These are phyloP conservation scores for Pocillopora meandrina DNA, from an alignment of 92 coral and sea anemone genomes.

Conservation along the genomic window DNA sequence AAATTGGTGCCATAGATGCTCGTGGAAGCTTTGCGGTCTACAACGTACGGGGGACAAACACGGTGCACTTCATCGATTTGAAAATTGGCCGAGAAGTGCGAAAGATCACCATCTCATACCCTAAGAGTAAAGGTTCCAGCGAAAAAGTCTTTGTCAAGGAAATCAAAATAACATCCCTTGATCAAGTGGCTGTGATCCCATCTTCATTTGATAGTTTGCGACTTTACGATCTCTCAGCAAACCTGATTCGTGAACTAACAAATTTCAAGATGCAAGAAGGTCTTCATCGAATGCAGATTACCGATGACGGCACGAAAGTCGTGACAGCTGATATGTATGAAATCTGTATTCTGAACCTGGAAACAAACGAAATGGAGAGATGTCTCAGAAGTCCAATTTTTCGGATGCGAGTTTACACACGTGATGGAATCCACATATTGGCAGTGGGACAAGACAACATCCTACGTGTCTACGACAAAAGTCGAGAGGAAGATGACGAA, in stretches of 20 bases:
- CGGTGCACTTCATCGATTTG: constrained; percentile 74
- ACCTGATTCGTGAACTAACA: constrained; percentile 73
- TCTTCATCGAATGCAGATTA: constrained; percentile 73
- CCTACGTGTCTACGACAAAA: constrained; percentile 85
- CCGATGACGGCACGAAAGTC: constrained; percentile 85
- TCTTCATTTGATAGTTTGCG: constrained; percentile 70
- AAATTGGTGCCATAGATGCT: constrained; percentile 80
- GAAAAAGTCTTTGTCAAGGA: constrained; percentile 56
- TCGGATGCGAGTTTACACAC: constrained; percentile 69
- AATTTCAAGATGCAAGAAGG: constrained; percentile 79
- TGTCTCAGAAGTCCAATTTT: constrained; percentile 77
- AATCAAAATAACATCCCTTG: constrained; percentile 64
- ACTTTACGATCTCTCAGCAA: constrained; percentile 78
- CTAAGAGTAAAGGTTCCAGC: constrained; percentile 39
- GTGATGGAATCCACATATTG: constrained; percentile 74
- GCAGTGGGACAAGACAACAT: constrained; percentile 76
- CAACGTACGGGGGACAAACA: constrained; percentile 62
- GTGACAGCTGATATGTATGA: constrained; percentile 80
- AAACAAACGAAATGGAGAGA: constrained; percentile 73
- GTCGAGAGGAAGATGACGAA: constrained; percentile 89
- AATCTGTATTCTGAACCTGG: constrained; percentile 74
- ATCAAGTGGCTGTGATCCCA: constrained; percentile 78
- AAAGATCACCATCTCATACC: constrained; percentile 60
- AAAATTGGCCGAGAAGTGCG: constrained; percentile 77
- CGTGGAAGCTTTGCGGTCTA: constrained; percentile 67